Conservation (phyloP, 2,888 invertebrate species). For the Acleris holmiana region DNA sequence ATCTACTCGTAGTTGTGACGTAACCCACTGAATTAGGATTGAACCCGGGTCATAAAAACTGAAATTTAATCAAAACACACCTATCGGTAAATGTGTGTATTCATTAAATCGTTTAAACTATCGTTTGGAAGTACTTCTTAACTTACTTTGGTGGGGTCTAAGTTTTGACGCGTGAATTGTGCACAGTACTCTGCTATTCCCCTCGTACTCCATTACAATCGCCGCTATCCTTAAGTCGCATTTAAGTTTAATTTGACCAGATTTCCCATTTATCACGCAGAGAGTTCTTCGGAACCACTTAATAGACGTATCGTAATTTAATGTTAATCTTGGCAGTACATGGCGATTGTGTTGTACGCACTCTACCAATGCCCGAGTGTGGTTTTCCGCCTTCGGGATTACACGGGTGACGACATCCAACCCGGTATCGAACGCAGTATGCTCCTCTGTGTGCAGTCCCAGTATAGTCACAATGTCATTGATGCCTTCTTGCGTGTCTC, state of each 20-base stretch:
- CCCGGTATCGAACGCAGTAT: conserved; percentile 49
- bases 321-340: conserved; percentile 43
- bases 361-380: conserved; percentile 50
- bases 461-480: conserved; percentile 70
- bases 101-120: too few relatives aligned
- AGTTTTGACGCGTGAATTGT: conserved; percentile 2
- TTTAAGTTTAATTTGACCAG: conserved; percentile 50
- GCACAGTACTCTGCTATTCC: conserved; percentile 9
- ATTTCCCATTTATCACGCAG: conserved; percentile 49
- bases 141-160: background rate
- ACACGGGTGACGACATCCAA: conserved; percentile 45
- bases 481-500: conserved; percentile 62
- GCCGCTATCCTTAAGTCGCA: conserved; percentile 59
- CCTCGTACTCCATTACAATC: conserved; percentile 44
- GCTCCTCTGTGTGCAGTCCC: conserved; percentile 67
- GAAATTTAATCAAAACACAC: too few relatives aligned
- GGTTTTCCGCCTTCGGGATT: conserved; percentile 42
- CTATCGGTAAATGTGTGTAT: too few relatives aligned
- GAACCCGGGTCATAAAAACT: too few relatives aligned
- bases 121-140: too few relatives aligned
- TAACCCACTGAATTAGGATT: too few relatives aligned
- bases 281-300: conserved; percentile 56
- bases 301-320: conserved; percentile 48
- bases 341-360: conserved; percentile 46
- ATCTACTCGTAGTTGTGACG: too few relatives aligned